phyloP scores from a whole-genome alignment of 2,888 invertebrate genomes.

The Disparrhopalites patrizii region DNA sequence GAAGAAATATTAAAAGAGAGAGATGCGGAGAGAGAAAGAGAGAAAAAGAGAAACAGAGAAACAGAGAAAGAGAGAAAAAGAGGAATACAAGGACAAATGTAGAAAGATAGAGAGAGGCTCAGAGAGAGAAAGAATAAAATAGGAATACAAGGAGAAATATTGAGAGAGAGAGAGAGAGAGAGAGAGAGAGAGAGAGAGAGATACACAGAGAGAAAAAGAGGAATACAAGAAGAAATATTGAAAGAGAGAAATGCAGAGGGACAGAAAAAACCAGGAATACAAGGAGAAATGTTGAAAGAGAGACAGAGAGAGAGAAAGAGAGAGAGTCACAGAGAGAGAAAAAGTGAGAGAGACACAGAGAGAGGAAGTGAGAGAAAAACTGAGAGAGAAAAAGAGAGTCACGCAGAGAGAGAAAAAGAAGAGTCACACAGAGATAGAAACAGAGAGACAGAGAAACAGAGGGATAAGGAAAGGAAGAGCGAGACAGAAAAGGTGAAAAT shows the following conservation, averaged over 20 bases:
- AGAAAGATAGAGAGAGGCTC: too few relatives aligned
- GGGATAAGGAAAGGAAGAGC: neutral
- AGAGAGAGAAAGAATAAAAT: too few relatives aligned
- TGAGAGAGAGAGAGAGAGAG: neutral
- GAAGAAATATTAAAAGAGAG: too few relatives aligned
- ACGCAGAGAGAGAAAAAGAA: neutral
- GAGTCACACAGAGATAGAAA: neutral
- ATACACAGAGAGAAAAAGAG: too few relatives aligned
- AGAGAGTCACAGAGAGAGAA: too few relatives aligned
- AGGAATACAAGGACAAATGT: too few relatives aligned
- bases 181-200: neutral
- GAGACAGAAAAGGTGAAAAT: neutral
- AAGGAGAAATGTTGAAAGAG: too few relatives aligned
- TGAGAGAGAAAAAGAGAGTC: neutral
- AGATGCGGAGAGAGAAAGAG: too few relatives aligned
- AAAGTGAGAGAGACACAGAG: neutral
- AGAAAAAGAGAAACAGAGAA: too few relatives aligned
- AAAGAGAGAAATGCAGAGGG: neutral
- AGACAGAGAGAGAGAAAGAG: too few relatives aligned
- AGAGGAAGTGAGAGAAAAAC: neutral
- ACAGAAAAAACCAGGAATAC: neutral
- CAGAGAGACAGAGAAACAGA: slow-evolving; percentile 12
- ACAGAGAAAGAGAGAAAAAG: too few relatives aligned
- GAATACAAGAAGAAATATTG: neutral
- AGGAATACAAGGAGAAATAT: neutral